A percentile compares a stretch with the other conserved stretches of the same genome.
phyloP scores from a whole-genome alignment of 2,888 invertebrate genomes.

The Agonopterix alstromeriana region DNA sequence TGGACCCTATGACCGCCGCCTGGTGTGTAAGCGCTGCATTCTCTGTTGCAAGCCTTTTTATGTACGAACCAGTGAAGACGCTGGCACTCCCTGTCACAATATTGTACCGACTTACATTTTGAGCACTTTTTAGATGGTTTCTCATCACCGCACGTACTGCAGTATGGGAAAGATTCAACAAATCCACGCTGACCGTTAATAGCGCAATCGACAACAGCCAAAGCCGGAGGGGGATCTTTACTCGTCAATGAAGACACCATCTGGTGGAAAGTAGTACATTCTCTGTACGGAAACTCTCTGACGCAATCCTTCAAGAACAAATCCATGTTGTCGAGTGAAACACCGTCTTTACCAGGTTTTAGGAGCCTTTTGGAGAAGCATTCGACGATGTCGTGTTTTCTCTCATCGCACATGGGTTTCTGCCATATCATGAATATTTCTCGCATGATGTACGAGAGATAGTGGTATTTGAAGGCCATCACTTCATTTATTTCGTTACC shows the following conservation, averaged over 20 bases:
- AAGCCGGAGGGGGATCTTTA: slow-evolving; percentile 83
- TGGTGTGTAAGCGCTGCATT: slow-evolving; percentile 57
- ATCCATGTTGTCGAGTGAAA: slow-evolving; percentile 80
- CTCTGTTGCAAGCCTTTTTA: slow-evolving; percentile 88
- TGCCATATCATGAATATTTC: slow-evolving; percentile 83
- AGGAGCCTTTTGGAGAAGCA: slow-evolving; percentile 85
- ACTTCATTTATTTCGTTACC: slow-evolving; percentile 91
- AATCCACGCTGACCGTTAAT: slow-evolving; percentile 94
- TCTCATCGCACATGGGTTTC: slow-evolving; percentile 74
- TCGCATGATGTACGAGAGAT: slow-evolving; percentile 83
- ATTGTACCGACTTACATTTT: slow-evolving; percentile 94
- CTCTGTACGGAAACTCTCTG: slow-evolving; percentile 92
- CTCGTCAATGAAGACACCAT: slow-evolving; percentile 86
- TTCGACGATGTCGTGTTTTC: slow-evolving; percentile 83
- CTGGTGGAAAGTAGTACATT: slow-evolving; percentile 93
- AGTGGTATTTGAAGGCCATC: slow-evolving; percentile 93
- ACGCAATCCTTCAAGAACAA: slow-evolving; percentile 89
- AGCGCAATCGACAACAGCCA: slow-evolving; percentile 84
- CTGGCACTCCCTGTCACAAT: slow-evolving; percentile 97
- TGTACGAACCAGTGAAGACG: slow-evolving; percentile 95
- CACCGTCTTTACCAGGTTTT: slow-evolving; percentile 84
- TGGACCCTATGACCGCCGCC: slow-evolving; percentile 26
- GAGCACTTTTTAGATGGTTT: slow-evolving; percentile 95
- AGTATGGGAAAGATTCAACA: slow-evolving; percentile 80
- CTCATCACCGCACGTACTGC: slow-evolving; percentile 92